These are phyloP conservation scores for Daubentonia madagascariensis DNA, from an alignment of 2,113 vertebrate species.

Conservation along the genomic window DNA sequence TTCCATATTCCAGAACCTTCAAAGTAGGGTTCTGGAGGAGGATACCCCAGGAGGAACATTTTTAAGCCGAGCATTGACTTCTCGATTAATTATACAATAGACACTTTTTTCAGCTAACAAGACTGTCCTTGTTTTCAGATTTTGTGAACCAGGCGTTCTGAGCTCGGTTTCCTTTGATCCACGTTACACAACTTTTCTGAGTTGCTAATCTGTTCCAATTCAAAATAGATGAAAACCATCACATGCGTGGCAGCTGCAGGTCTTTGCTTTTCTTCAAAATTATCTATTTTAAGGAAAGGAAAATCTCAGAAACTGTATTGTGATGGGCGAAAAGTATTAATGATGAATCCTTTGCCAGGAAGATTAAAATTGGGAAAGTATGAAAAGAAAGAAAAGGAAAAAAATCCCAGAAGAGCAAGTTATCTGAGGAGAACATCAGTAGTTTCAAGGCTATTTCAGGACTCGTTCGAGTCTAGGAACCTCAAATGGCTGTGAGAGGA, in stretches of 20 bases:
- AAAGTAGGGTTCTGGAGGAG: neutral
- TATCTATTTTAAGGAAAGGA: neutral
- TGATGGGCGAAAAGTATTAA: conserved; percentile 17
- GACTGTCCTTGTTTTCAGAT: conserved; percentile 18
- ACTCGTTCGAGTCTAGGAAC: conserved; percentile 47
- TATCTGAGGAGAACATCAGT: neutral
- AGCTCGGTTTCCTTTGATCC: conserved; percentile 54
- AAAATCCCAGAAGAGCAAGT: neutral
- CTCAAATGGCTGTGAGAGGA: conserved; percentile 55
- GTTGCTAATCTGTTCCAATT: conserved; percentile 48
- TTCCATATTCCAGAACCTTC: neutral
- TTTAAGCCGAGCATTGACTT: neutral
- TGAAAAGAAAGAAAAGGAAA: neutral
- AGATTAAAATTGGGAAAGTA: neutral
- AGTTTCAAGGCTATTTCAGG: conserved; percentile 45
- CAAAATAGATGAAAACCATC: conserved; percentile 57
- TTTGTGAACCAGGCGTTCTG: neutral
- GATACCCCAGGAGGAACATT: neutral
- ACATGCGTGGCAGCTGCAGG: conserved; percentile 11
- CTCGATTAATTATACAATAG: neutral
- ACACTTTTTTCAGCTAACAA: neutral
- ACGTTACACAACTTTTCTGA: conserved; percentile 5
- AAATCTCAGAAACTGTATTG: neutral
- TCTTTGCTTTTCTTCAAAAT: conserved; percentile 56
- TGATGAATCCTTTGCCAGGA: neutral